Conservation (phyloP, 1,140 invertebrate species). For the Drosophila obscura region DNA sequence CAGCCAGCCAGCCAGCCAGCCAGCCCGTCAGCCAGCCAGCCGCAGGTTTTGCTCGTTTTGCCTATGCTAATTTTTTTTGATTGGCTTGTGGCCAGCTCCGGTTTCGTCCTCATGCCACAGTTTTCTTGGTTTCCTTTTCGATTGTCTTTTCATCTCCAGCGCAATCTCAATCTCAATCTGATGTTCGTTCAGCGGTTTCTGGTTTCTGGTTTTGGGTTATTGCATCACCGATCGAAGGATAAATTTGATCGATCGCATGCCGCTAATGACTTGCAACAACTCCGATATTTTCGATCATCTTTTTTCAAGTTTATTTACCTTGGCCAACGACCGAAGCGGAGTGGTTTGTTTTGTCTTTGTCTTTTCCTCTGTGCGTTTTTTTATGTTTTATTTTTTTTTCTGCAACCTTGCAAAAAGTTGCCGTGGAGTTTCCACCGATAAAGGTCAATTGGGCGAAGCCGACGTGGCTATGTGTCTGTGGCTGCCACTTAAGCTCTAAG, state of each 20-base stretch:
- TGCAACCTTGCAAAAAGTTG: constrained; percentile 60
- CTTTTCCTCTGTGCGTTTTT: constrained; percentile 2
- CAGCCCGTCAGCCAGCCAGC: constrained; percentile 9
- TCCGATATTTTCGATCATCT: constrained; percentile 20
- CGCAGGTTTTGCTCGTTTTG: constrained; percentile 36
- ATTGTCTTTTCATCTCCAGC: background rate
- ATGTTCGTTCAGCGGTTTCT: no score
- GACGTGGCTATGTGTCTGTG: constrained; percentile 7
- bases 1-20: constrained; percentile 13
- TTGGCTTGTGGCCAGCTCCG: constrained; percentile 48
- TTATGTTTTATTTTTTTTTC: constrained; percentile 18
- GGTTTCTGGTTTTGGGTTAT: constrained; percentile 10
- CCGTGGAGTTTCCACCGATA: constrained; percentile 48
- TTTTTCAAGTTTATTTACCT: constrained; percentile 67
- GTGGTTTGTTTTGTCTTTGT: constrained; percentile 15
- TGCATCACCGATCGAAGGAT: constrained; percentile 41
- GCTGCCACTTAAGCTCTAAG: constrained; percentile 32
- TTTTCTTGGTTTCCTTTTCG: constrained; percentile 29
- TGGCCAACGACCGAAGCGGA: constrained; percentile 58
- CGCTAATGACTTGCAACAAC: constrained; percentile 55
- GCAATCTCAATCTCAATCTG: no score
- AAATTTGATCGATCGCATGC: constrained; percentile 50
- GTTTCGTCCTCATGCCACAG: constrained; percentile 69
- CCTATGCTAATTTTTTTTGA: constrained; percentile 64
- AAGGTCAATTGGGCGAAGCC: constrained; percentile 48